These are phyloP conservation scores for Ischnus inquisitorius DNA, from an alignment of 2,888 invertebrate genomes.

Conservation along the genomic window DNA sequence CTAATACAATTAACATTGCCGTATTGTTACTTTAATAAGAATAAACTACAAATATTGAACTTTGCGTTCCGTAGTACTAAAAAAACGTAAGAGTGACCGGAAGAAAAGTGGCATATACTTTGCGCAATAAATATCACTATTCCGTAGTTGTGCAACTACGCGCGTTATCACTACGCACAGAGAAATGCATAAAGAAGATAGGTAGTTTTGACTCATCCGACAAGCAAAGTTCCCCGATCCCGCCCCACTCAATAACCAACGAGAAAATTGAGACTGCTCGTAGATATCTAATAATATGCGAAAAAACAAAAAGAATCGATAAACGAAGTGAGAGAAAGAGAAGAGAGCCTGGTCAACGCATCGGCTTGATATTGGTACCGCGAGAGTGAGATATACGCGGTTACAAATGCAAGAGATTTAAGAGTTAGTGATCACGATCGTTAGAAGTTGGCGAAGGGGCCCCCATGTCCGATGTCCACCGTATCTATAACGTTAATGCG, in stretches of 20 bases:
- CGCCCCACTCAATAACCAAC: slow-evolving; percentile 43
- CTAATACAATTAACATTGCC: no score
- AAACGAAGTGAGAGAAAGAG: slow-evolving; percentile 47
- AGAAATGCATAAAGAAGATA: slow-evolving; percentile 5
- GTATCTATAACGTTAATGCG: slow-evolving; percentile 82
- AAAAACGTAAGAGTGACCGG: no score
- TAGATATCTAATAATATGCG: slow-evolving; percentile 43
- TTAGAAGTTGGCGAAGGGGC: slow-evolving; percentile 73
- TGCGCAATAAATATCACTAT: neutral
- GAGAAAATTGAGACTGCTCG: slow-evolving; percentile 70
- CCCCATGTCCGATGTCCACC: slow-evolving; percentile 74
- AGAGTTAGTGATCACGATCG: slow-evolving; percentile 78
- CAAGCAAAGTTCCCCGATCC: slow-evolving; percentile 69
- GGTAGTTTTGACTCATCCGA: slow-evolving; percentile 41
- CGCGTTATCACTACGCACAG: slow-evolving; percentile 3
- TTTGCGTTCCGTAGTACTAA: no score
- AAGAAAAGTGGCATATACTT: no score
- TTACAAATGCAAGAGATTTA: slow-evolving; percentile 77
- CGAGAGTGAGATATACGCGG: slow-evolving; percentile 62
- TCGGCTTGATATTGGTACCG: slow-evolving; percentile 15
- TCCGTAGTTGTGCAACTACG: neutral
- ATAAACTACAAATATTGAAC: no score
- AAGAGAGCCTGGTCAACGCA: slow-evolving; percentile 4
- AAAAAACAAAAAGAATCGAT: slow-evolving; percentile 29
- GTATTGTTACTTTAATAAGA: no score